Conservation (phyloP, 1,140 invertebrate genomes). For the Drosophila kikkawai region DNA sequence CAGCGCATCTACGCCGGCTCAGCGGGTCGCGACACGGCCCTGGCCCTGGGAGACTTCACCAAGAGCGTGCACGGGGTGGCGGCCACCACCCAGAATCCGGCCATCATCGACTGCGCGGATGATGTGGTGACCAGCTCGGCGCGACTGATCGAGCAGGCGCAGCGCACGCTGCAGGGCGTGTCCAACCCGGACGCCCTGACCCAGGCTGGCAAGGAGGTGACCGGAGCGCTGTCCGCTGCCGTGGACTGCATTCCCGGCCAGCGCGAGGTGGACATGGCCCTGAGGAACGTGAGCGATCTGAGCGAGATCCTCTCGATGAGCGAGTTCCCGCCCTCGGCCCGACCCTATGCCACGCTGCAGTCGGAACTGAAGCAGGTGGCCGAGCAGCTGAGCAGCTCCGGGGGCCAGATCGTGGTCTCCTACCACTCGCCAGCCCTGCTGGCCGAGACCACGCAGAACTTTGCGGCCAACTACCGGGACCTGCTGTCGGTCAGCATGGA, state of each 20-base stretch:
- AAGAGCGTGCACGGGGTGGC: conserved; percentile 90
- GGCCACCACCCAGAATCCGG: conserved; percentile 86
- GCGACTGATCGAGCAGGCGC: conserved; percentile 92
- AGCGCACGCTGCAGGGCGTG: conserved; percentile 88
- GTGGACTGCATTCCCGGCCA: conserved; percentile 95
- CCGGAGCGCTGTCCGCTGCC: conserved; percentile 85
- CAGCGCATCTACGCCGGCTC: conserved; percentile 94
- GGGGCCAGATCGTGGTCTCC: conserved; percentile 91
- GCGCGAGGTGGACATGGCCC: conserved; percentile 94
- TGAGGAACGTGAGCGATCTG: conserved; percentile 92
- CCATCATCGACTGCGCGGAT: conserved; percentile 89
- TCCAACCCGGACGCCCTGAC: conserved; percentile 87
- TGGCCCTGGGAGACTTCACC: conserved; percentile 90
- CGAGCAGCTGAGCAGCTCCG: conserved; percentile 92
- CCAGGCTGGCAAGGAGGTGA: conserved; percentile 87
- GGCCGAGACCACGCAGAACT: conserved; percentile 90
- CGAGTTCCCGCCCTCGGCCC: conserved; percentile 90
- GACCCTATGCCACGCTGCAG: conserved; percentile 93
- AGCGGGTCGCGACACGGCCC: conserved; percentile 92
- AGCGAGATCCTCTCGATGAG: conserved; percentile 90
- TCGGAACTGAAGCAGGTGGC: conserved; percentile 93
- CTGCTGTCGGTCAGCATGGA: conserved; percentile 92
- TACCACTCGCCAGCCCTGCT: conserved; percentile 89
- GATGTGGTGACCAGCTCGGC: conserved; percentile 92
- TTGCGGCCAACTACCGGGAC: conserved; percentile 92